phyloP scores from a whole-genome alignment of 2,888 invertebrate species.

The Apocheima hispidaria region DNA sequence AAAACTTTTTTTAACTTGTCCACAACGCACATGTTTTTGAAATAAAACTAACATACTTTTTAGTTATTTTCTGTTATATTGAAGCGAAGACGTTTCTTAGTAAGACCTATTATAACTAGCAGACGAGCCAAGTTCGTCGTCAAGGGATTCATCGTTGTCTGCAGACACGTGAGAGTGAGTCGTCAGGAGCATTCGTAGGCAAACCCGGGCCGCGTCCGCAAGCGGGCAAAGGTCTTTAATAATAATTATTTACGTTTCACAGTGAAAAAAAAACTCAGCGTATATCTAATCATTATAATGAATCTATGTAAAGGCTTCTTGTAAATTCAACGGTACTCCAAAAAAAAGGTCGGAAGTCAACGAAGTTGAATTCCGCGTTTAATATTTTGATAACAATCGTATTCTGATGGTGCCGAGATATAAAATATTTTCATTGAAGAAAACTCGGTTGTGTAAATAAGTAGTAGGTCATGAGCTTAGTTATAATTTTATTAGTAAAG shows the following conservation, averaged over 20 bases:
- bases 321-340: neutral
- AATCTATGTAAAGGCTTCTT: neutral
- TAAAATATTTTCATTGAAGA: neutral
- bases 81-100: no score
- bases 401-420: conserved; percentile 19
- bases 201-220: no score
- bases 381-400: conserved; percentile 11
- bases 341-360: conserved; percentile 30
- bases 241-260: neutral
- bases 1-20: no score
- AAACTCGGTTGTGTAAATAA: neutral
- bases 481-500: neutral
- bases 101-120: no score
- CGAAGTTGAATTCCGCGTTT: conserved; percentile 26
- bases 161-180: no score
- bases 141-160: no score
- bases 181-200: no score
- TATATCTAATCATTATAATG: neutral
- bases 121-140: no score
- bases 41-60: no score
- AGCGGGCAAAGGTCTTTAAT: no score
- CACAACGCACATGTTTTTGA: no score
- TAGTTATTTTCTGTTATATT: no score
- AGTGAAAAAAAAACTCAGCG: neutral
- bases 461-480: neutral